Percentiles rank a stretch among this genome's conserved stretches.
These are phyloP conservation scores for Nemopilema nomurai DNA, from an alignment of 30 jellyfish, hydroid and myxozoan species.

Conservation along the genomic window DNA sequence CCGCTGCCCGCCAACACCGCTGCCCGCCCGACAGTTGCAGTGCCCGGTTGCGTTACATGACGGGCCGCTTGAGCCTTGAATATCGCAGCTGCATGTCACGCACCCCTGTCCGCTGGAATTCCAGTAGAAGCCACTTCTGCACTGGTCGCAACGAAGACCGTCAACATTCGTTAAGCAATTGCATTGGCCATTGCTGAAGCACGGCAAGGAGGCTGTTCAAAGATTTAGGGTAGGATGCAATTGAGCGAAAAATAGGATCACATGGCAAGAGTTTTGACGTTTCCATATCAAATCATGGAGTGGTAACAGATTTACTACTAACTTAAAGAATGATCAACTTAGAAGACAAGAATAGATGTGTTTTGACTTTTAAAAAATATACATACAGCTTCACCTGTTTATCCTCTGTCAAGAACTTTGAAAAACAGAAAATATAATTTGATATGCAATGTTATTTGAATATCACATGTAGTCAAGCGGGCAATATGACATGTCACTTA, in stretches of 20 bases:
- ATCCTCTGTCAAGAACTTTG: no score
- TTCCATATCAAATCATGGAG: no score
- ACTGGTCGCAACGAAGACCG: slow-evolving; percentile 81
- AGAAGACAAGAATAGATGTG: no score
- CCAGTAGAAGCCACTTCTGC: slow-evolving; percentile 86
- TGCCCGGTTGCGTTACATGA: slow-evolving; percentile 83
- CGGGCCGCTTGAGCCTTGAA: slow-evolving; percentile 70
- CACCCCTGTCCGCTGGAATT: slow-evolving; percentile 96
- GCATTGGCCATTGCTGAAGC: slow-evolving; percentile 88
- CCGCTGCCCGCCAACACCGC: slow-evolving; percentile 93
- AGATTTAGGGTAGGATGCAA: neutral
- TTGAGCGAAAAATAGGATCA: neutral
- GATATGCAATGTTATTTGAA: no score
- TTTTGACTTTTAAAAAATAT: no score
- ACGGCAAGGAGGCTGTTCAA: slow-evolving; percentile 62
- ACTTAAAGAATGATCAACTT: no score
- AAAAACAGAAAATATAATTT: no score
- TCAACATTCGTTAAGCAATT: slow-evolving; percentile 83
- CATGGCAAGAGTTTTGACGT: neutral
- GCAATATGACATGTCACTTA: no score
- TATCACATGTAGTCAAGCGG: neutral
- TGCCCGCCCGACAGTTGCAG: slow-evolving; percentile 73
- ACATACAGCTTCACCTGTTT: no score
- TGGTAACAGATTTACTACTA: no score
- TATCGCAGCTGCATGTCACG: slow-evolving; percentile 85